phyloP scores from a whole-genome alignment of 2,113 vertebrate genomes.

The Sula dactylatra region DNA sequence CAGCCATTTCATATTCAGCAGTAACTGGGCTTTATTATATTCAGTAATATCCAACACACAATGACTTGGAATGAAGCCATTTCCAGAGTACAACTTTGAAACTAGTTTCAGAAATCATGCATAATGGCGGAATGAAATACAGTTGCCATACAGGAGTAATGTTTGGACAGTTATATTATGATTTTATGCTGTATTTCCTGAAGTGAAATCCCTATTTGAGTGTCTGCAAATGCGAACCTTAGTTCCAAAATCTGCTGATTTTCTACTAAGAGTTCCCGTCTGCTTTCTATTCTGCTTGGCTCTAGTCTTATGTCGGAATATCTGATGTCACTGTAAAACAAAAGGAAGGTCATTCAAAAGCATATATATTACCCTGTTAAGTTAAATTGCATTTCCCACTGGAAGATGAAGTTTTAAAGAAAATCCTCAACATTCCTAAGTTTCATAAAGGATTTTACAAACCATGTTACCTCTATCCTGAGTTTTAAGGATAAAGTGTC shows the following conservation, averaged over 20 bases:
- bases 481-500: background rate
- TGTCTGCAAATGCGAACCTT: background rate
- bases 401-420: background rate
- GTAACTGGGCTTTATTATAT: background rate
- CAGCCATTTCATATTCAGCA: background rate
- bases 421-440: background rate
- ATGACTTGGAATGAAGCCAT: conserved; percentile 10
- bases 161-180: conserved; percentile 2
- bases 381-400: background rate
- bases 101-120: conserved; percentile 10
- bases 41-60: background rate
- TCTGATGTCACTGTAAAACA: conserved; percentile 2
- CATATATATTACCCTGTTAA: background rate
- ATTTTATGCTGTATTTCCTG: conserved; percentile 1
- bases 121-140: background rate
- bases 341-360: background rate
- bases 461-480: accelerated
- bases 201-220: background rate
- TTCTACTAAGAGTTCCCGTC: background rate
- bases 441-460: background rate
- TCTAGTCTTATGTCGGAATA: background rate
- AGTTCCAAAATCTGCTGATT: background rate
- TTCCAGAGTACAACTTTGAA: background rate
- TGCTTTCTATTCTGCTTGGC: background rate
- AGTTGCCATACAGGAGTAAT: background rate